phyloP scores from a whole-genome alignment of 2,888 invertebrate species.

The Sarcophaga subvicina region DNA sequence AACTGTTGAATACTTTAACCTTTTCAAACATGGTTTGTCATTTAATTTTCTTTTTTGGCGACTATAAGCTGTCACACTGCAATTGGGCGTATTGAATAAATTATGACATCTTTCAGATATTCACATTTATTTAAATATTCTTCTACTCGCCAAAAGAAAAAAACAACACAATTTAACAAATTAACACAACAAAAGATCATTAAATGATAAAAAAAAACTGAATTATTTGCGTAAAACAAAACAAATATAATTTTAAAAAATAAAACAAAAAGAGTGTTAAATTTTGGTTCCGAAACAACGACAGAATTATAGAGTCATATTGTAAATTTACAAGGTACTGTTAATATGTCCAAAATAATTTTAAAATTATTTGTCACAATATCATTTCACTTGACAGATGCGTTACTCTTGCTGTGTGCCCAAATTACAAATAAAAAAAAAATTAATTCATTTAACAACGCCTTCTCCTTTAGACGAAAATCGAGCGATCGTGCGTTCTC shows the following conservation, averaged over 20 bases:
- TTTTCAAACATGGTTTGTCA: slow-evolving; percentile 15
- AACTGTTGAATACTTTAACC: slow-evolving; percentile 5
- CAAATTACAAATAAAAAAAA: background rate
- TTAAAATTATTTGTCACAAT: slow-evolving; percentile 58
- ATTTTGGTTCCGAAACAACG: slow-evolving; percentile 13
- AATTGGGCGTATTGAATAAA: slow-evolving; percentile 30
- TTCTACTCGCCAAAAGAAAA: slow-evolving; percentile 48
- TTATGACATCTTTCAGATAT: slow-evolving; percentile 36
- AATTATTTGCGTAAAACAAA: slow-evolving; percentile 17
- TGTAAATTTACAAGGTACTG: slow-evolving; percentile 32
- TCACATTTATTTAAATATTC: slow-evolving; percentile 61
- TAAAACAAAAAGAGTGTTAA: slow-evolving; percentile 13
- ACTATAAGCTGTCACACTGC: background rate
- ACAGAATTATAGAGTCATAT: slow-evolving; percentile 8
- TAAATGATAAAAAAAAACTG: slow-evolving; percentile 22
- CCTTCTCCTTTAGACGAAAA: background rate
- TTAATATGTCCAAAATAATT: slow-evolving; percentile 46
- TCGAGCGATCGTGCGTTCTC: too few relatives aligned
- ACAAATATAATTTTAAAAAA: slow-evolving; percentile 2
- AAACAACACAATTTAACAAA: slow-evolving; percentile 22
- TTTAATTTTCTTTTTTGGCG: background rate
- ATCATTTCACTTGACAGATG: slow-evolving; percentile 49
- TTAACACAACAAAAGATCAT: slow-evolving; percentile 36
- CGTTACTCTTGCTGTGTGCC: background rate
- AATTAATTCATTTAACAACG: background rate